Conservation (phyloP, 2,888 invertebrate genomes). For the Molanna angustata region DNA sequence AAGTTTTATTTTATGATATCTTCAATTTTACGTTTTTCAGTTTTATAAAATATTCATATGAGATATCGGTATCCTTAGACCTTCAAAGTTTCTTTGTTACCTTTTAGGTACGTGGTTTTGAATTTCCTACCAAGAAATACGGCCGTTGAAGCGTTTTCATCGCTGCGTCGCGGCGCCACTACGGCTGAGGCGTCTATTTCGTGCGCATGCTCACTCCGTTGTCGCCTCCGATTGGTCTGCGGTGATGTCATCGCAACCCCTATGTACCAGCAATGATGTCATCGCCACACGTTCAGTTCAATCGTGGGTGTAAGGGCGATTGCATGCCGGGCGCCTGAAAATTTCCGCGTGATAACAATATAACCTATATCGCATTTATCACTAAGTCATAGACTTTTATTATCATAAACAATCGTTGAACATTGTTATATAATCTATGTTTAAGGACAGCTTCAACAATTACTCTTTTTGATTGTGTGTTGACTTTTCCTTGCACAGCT, state of each 20-base stretch:
- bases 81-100: too few relatives aligned
- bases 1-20: too few relatives aligned
- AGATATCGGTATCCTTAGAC: too few relatives aligned
- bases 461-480: not conserved
- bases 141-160: too few relatives aligned
- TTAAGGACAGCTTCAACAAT: not conserved
- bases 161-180: constrained; percentile 18
- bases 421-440: not conserved
- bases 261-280: constrained; percentile 27
- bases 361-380: not conserved
- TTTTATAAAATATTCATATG: too few relatives aligned
- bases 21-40: too few relatives aligned
- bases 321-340: constrained; percentile 15
- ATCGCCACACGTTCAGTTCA: constrained; percentile 28
- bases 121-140: too few relatives aligned
- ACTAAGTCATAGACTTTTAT: not conserved
- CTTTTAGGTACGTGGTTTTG: too few relatives aligned
- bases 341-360: constrained; percentile 1
- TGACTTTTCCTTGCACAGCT: not conserved
- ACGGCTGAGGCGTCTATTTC: constrained; percentile 13
- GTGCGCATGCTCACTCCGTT: constrained; percentile 22
- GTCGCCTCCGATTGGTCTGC: constrained; percentile 23
- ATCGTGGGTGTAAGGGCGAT: constrained; percentile 22
- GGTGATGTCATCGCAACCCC: constrained; percentile 29
- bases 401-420: not conserved